Conservation (phyloP, 2,113 vertebrate genomes). For the Phyllopteryx taeniolatus region DNA sequence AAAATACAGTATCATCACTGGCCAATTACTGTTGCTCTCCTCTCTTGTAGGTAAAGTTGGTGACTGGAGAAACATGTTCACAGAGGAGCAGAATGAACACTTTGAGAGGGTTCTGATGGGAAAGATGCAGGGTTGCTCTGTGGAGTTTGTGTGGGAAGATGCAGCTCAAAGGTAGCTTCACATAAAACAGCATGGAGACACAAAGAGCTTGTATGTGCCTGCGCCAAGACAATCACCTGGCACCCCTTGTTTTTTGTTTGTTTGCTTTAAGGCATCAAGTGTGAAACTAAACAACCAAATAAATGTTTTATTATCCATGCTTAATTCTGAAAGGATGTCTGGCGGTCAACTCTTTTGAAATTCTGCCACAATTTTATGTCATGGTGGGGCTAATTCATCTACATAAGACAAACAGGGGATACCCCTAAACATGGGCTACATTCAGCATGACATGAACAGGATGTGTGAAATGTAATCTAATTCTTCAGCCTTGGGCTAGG, state of each 20-base stretch:
- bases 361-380: too few species aligned
- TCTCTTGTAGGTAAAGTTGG: conserved; percentile 71
- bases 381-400: too few species aligned
- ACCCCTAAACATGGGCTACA: too few species aligned
- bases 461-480: too few species aligned
- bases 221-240: background rate
- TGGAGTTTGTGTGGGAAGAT: conserved; percentile 62
- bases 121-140: conserved; percentile 62
- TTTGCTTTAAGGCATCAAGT: background rate
- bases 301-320: too few species aligned
- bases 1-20: background rate
- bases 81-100: conserved; percentile 63
- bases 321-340: too few species aligned
- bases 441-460: too few species aligned
- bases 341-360: too few species aligned
- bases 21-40: background rate
- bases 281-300: too few species aligned
- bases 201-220: background rate
- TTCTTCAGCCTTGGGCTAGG: too few species aligned
- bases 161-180: conserved; percentile 1
- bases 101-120: conserved; percentile 71
- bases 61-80: conserved; percentile 80
- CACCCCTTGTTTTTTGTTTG: background rate
- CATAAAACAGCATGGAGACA: background rate
- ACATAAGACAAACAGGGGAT: too few species aligned